A percentile compares a stretch with the other conserved stretches of the same genome.
These are phyloP conservation scores for Hippolais icterina DNA, from an alignment of 2,113 vertebrate species.

Conservation along the genomic window DNA sequence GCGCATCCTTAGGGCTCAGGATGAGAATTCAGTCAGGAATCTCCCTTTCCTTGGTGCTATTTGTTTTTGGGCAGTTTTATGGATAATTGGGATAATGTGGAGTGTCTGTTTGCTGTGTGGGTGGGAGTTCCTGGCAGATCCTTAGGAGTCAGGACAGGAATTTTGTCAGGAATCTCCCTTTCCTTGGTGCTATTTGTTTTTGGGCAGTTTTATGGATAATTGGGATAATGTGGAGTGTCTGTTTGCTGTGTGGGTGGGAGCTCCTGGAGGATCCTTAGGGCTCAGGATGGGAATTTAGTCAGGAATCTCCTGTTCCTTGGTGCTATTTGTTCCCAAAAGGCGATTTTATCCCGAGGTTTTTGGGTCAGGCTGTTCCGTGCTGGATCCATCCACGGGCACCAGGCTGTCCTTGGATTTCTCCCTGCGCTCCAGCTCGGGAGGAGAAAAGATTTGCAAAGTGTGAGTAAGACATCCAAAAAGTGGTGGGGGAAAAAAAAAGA, in stretches of 20 bases:
- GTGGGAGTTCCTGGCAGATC: background rate
- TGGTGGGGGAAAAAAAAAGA: no score
- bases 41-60: no score
- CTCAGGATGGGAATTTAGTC: background rate
- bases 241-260: background rate
- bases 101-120: background rate
- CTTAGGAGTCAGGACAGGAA: background rate
- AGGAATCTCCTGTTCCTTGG: background rate
- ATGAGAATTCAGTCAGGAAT: no score
- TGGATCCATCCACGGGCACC: background rate
- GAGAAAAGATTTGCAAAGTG: background rate
- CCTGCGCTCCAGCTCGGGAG: background rate
- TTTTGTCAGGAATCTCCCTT: background rate
- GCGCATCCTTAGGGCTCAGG: no score
- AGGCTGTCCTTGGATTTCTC: background rate
- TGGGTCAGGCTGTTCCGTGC: fast-evolving
- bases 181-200: no score
- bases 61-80: background rate
- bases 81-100: background rate
- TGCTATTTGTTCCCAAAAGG: no score
- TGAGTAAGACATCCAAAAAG: background rate
- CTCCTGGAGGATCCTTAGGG: background rate
- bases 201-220: background rate
- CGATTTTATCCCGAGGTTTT: background rate
- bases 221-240: background rate